These are phyloP conservation scores for Triplophysa tibetana DNA, from an alignment of 2,113 vertebrate species.

Conservation along the genomic window DNA sequence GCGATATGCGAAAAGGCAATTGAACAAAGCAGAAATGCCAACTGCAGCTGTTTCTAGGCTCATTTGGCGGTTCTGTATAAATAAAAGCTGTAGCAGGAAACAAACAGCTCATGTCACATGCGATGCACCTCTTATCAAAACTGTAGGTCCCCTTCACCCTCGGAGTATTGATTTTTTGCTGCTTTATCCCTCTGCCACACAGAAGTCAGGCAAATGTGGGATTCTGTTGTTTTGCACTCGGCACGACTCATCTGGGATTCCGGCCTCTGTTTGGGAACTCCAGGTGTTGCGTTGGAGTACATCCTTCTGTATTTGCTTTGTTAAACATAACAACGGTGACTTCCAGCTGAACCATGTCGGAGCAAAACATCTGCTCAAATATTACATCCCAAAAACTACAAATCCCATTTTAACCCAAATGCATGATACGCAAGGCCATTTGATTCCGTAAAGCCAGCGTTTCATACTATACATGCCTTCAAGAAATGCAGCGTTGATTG, in stretches of 20 bases:
- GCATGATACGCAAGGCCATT: neutral
- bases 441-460: neutral
- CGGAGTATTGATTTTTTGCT: slow-evolving; percentile 10
- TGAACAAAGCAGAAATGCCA: neutral
- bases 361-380: slow-evolving; percentile 36
- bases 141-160: neutral
- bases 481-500: no score
- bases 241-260: slow-evolving; percentile 3
- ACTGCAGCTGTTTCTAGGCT: slow-evolving; percentile 11
- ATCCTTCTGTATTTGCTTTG: slow-evolving; percentile 35
- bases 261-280: slow-evolving; percentile 37
- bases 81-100: slow-evolving; percentile 10
- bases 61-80: neutral
- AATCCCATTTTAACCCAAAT: slow-evolving; percentile 5
- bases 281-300: slow-evolving; percentile 32
- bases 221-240: slow-evolving; percentile 11
- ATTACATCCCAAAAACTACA: slow-evolving; percentile 13
- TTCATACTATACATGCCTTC: no score
- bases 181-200: neutral
- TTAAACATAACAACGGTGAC: slow-evolving; percentile 34
- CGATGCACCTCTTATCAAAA: slow-evolving; percentile 13
- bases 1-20: neutral
- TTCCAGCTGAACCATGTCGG: slow-evolving; percentile 21
- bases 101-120: neutral
- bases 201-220: slow-evolving; percentile 7